Evolutionary conservation across 2,797 vertebrate genomes (phyloP).

Genomic region (Aldrovandia affinis): DNA sequence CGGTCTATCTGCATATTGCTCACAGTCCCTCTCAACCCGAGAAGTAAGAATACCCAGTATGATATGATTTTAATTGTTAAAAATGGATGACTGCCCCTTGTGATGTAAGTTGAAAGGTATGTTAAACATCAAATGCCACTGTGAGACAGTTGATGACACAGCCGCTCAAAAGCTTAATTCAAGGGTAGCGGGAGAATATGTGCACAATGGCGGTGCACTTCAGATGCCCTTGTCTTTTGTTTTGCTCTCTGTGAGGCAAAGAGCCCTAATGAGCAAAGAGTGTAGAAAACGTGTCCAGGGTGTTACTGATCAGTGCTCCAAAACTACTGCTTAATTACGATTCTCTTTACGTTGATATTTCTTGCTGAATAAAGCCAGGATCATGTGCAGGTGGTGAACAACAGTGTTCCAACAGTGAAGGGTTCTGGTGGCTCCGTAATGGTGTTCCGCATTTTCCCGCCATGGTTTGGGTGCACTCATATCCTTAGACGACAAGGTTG

Average conservation of each 20-base stretch:
- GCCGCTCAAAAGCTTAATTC: slow-evolving; percentile 13
- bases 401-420: no score
- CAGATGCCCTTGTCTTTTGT: slow-evolving; percentile 7
- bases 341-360: not conserved
- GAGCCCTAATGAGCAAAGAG: slow-evolving; percentile 1
- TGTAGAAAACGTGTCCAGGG: not conserved
- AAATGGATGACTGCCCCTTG: slow-evolving; percentile 8
- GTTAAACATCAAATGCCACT: slow-evolving; percentile 10
- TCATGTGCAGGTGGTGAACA: not conserved
- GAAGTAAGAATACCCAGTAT: slow-evolving; percentile 21
- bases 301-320: slow-evolving; percentile 12
- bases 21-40: not conserved
- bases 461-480: no score
- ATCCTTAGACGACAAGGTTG: no score
- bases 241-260: not conserved
- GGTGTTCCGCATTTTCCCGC: not conserved
- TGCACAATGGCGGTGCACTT: not conserved
- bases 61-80: slow-evolving; percentile 8
- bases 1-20: slow-evolving; percentile 47
- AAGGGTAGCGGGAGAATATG: not conserved
- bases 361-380: not conserved
- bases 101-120: slow-evolving; percentile 14
- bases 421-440: not conserved
- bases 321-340: not conserved
- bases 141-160: not conserved